Evolutionary conservation across 2,888 invertebrate species (phyloP).

Genomic region (Eristalis intricaria): DNA sequence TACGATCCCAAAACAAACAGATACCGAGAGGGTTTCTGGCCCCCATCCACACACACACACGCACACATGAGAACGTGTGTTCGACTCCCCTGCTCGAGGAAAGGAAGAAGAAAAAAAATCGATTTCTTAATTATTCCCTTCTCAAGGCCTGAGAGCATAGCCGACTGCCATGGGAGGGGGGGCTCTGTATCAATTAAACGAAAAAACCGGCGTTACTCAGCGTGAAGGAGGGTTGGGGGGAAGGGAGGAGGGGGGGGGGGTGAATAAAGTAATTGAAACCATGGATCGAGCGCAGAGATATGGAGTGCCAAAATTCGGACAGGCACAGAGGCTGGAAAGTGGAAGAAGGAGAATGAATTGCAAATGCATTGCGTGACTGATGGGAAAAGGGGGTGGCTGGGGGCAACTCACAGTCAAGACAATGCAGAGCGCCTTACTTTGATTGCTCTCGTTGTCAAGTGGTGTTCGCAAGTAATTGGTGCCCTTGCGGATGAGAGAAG

Average conservation of each 20-base stretch:
- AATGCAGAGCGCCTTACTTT: background rate
- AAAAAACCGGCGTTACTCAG: background rate
- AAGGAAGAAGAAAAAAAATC: conserved; percentile 34
- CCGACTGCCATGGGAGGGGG: background rate
- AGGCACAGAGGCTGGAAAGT: background rate
- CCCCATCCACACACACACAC: background rate
- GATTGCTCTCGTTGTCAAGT: background rate
- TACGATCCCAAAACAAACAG: conserved; percentile 43
- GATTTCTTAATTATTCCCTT: conserved; percentile 55
- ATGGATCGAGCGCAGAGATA: background rate
- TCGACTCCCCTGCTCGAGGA: background rate
- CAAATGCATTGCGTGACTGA: background rate
- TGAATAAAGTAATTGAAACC: background rate
- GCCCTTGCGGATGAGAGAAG: background rate
- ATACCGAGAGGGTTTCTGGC: background rate
- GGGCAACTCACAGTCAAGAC: background rate
- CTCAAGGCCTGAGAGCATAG: conserved; percentile 21
- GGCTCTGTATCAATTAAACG: conserved; percentile 6
- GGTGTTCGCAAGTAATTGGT: background rate
- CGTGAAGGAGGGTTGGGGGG: background rate
- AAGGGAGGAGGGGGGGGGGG: background rate
- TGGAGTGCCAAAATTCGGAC: background rate
- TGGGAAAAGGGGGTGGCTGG: background rate
- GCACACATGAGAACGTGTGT: background rate
- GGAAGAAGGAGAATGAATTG: background rate